Conservation (phyloP, 2,888 invertebrate species). For the Zonitis immaculata region DNA sequence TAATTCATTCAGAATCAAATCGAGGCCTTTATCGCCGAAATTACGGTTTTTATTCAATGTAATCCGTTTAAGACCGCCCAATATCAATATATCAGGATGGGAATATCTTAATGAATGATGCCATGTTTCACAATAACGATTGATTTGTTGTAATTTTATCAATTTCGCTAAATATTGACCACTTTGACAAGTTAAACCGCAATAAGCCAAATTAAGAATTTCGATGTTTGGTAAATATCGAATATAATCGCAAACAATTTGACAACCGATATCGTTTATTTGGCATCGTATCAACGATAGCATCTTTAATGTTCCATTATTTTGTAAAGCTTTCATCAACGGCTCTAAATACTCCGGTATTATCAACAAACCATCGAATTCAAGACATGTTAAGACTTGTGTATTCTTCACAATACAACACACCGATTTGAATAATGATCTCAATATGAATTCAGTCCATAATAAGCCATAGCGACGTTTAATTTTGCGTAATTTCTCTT, state of each 20-base stretch:
- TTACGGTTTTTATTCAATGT: slow-evolving; percentile 65
- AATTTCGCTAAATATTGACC: slow-evolving; percentile 63
- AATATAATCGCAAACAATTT: slow-evolving; percentile 63
- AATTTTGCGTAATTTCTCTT: slow-evolving; percentile 59
- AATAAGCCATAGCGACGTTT: slow-evolving; percentile 47
- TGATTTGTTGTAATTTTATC: slow-evolving; percentile 53
- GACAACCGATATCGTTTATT: slow-evolving; percentile 69
- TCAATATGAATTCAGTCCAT: slow-evolving; percentile 66
- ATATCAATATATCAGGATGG: slow-evolving; percentile 64
- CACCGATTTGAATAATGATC: slow-evolving; percentile 61
- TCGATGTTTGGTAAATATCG: slow-evolving; percentile 63
- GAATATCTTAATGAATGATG: slow-evolving; percentile 74
- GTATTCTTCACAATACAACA: slow-evolving; percentile 61
- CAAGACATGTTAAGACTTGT: slow-evolving; percentile 51
- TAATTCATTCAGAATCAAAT: slow-evolving; percentile 60
- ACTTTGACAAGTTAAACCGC: slow-evolving; percentile 60
- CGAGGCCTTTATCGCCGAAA: slow-evolving; percentile 61
- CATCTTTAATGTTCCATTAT: slow-evolving; percentile 61
- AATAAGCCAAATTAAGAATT: slow-evolving; percentile 64
- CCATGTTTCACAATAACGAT: slow-evolving; percentile 77
- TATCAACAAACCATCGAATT: too few relatives aligned
- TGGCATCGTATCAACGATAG: slow-evolving; percentile 64
- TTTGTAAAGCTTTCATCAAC: slow-evolving; percentile 54
- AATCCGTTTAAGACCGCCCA: slow-evolving; percentile 68
- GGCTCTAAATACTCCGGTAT: slow-evolving; percentile 55